phyloP scores from a whole-genome alignment of 1,140 invertebrate species.

The Drosophila repletoides region DNA sequence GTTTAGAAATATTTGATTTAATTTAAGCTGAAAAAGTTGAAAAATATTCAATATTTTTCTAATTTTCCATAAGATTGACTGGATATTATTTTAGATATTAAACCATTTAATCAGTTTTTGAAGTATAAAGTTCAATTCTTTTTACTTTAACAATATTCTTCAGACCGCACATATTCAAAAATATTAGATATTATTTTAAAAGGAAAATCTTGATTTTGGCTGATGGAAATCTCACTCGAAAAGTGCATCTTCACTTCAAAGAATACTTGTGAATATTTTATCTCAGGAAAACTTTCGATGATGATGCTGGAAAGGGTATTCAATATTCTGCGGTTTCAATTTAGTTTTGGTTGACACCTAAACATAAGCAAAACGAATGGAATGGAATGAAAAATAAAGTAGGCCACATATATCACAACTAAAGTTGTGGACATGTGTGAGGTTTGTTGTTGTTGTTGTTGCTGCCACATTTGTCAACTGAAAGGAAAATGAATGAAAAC shows the following conservation, averaged over 20 bases:
- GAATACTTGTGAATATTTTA: background rate
- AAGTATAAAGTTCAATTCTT: too few relatives aligned
- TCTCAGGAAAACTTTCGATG: background rate
- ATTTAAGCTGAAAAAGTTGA: too few relatives aligned
- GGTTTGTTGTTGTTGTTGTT: conserved; percentile 22
- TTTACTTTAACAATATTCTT: too few relatives aligned
- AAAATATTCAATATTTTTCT: too few relatives aligned
- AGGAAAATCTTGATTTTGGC: too few relatives aligned
- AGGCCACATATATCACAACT: conserved; percentile 56
- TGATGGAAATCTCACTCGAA: too few relatives aligned
- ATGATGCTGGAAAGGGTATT: conserved; percentile 19
- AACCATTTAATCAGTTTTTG: too few relatives aligned
- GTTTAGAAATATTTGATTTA: too few relatives aligned
- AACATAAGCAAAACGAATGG: conserved; percentile 51
- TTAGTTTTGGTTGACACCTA: conserved; percentile 9
- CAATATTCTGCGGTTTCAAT: background rate
- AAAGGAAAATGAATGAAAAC: conserved; percentile 76
- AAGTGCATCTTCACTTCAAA: background rate
- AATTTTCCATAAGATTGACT: too few relatives aligned
- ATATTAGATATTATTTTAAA: too few relatives aligned
- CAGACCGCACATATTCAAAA: too few relatives aligned
- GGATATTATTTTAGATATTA: too few relatives aligned
- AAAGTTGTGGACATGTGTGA: conserved; percentile 27
- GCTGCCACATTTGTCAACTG: conserved; percentile 73
- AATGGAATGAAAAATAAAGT: conserved; percentile 73